These are phyloP conservation scores for Anoplopoma fimbria DNA, from an alignment of 2,113 vertebrate species.

Conservation along the genomic window DNA sequence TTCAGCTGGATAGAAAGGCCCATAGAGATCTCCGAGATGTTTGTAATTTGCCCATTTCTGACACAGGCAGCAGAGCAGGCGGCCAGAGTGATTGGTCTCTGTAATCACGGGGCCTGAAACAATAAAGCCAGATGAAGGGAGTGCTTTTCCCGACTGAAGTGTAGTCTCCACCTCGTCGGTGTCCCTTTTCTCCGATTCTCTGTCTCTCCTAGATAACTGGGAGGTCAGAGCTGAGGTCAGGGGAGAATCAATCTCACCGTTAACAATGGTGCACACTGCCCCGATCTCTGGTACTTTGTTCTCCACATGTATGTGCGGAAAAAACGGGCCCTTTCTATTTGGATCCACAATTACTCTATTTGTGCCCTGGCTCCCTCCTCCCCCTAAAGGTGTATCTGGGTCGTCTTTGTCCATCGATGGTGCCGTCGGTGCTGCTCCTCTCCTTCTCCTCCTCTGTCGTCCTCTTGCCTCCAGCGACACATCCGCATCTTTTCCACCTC, in stretches of 20 bases:
- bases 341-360: slow-evolving; percentile 68
- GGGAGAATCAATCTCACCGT: slow-evolving; percentile 81
- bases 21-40: slow-evolving; percentile 97
- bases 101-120: slow-evolving; percentile 93
- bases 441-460: slow-evolving; percentile 79
- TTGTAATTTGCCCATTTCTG: slow-evolving; percentile 99
- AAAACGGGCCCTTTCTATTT: slow-evolving; percentile 84
- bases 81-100: slow-evolving; percentile 91
- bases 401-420: slow-evolving; percentile 74
- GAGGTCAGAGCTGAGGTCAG: slow-evolving; percentile 72
- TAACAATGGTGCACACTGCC: slow-evolving; percentile 95
- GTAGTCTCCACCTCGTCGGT: slow-evolving; percentile 76
- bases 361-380: slow-evolving; percentile 37
- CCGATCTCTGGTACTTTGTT: slow-evolving; percentile 93
- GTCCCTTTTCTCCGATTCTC: slow-evolving; percentile 78
- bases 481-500: slow-evolving; percentile 85
- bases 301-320: slow-evolving; percentile 97
- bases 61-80: slow-evolving; percentile 96
- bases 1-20: slow-evolving; percentile 97
- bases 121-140: slow-evolving; percentile 93
- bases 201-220: slow-evolving; percentile 79
- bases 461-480: slow-evolving; percentile 76
- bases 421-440: slow-evolving; percentile 49
- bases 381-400: slow-evolving; percentile 60
- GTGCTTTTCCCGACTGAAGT: slow-evolving; percentile 89